Percentiles rank a stretch among this genome's conserved stretches.
These are phyloP conservation scores for Zosterops hypoxanthus DNA, from an alignment of 2,113 vertebrate species.

Conservation along the genomic window DNA sequence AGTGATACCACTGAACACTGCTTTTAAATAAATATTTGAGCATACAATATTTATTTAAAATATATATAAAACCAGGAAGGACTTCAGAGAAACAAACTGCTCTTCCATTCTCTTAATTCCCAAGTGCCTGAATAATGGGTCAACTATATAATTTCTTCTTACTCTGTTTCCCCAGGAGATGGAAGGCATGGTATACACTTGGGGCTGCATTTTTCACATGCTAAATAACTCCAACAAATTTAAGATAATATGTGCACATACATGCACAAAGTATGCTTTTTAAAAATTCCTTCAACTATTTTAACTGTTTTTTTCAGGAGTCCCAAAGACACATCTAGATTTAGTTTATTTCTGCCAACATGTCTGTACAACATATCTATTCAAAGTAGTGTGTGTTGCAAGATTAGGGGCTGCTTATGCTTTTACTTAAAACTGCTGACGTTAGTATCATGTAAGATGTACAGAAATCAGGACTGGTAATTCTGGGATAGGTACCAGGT, in stretches of 20 bases:
- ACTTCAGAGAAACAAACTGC: neutral
- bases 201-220: neutral
- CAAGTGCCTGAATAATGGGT: neutral
- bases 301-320: neutral
- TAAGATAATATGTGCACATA: neutral
- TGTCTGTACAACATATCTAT: neutral
- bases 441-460: neutral
- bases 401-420: neutral
- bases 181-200: neutral
- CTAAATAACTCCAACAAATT: neutral
- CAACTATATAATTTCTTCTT: neutral
- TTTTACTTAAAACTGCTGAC: neutral
- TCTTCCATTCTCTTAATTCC: neutral
- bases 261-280: accelerated
- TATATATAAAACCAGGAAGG: neutral
- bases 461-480: neutral
- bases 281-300: neutral
- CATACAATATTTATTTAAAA: neutral
- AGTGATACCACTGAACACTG: neutral
- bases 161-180: neutral
- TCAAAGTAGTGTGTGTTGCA: neutral
- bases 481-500: neutral
- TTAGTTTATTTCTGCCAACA: neutral
- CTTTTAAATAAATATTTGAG: neutral
- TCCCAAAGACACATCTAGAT: neutral